A percentile compares a stretch with the other conserved stretches of the same genome.
Conservation (phyloP, 2,888 invertebrate species). For the Gastracanthus pulcherrimus region DNA sequence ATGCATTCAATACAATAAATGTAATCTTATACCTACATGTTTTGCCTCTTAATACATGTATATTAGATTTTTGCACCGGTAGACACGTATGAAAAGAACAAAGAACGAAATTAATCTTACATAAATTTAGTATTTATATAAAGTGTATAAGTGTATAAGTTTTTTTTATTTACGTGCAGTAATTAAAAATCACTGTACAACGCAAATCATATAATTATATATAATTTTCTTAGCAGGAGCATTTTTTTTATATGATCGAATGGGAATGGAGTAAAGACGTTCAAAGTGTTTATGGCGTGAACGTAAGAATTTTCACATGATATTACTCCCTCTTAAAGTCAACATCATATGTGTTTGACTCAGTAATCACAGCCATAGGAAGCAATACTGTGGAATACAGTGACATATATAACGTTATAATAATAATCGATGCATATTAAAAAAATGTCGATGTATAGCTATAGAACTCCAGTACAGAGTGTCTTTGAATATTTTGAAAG, state of each 20-base stretch:
- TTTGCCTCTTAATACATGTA: too few species aligned
- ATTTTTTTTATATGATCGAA: constrained; percentile 47
- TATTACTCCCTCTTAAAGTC: constrained; percentile 76
- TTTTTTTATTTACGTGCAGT: too few species aligned
- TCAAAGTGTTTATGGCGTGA: constrained; percentile 70
- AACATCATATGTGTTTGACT: constrained; percentile 74
- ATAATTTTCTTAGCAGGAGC: constrained; percentile 42
- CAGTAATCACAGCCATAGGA: constrained; percentile 76
- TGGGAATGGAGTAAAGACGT: constrained; percentile 46
- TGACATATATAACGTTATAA: constrained; percentile 44
- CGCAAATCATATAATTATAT: constrained; percentile 23
- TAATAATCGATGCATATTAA: constrained; percentile 30
- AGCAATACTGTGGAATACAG: constrained; percentile 72
- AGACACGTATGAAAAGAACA: too few species aligned
- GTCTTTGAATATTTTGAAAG: constrained; percentile 39
- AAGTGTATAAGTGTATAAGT: background rate
- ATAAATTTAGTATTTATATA: too few species aligned
- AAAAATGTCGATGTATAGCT: constrained; percentile 33
- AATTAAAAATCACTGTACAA: too few species aligned
- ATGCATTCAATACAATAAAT: background rate
- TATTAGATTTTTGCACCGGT: too few species aligned
- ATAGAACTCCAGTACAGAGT: constrained; percentile 24
- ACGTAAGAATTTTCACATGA: constrained; percentile 74
- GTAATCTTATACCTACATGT: too few species aligned
- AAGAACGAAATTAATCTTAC: too few species aligned